Evolutionary conservation across 2,797 vertebrate species (phyloP).

Genomic region (Gallinago nigripennis): DNA sequence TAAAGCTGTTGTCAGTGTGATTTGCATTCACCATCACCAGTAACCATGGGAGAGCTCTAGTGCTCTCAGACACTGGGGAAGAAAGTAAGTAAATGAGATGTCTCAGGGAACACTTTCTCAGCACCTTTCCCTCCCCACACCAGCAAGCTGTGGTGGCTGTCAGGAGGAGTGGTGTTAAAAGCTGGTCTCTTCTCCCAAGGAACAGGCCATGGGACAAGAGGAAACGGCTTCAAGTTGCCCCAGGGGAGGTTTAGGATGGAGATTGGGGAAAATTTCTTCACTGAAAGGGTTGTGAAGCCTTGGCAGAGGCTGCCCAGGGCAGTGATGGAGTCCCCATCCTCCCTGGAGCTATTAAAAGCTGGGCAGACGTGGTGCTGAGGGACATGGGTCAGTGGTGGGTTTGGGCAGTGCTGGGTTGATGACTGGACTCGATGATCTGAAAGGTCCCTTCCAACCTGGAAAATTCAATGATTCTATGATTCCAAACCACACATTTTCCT

Average conservation of each 20-base stretch:
- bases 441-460: neutral
- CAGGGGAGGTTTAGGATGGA: neutral
- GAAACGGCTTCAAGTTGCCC: neutral
- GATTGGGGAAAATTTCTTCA: neutral
- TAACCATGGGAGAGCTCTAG: neutral
- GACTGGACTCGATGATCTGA: neutral
- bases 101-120: no score
- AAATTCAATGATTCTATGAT: neutral
- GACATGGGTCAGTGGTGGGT: neutral
- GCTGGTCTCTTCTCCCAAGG: neutral
- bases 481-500: neutral
- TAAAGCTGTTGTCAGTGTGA: accelerated
- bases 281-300: neutral
- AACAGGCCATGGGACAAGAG: neutral
- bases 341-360: neutral
- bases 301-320: neutral
- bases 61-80: neutral
- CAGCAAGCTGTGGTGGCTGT: neutral
- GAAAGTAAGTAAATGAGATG: accelerated
- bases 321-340: neutral
- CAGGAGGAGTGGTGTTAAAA: neutral
- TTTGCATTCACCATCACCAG: neutral
- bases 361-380: neutral
- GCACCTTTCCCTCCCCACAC: neutral
- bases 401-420: no score